Conservation (phyloP, 2,888 invertebrate genomes). For the Agonopterix heracliana region DNA sequence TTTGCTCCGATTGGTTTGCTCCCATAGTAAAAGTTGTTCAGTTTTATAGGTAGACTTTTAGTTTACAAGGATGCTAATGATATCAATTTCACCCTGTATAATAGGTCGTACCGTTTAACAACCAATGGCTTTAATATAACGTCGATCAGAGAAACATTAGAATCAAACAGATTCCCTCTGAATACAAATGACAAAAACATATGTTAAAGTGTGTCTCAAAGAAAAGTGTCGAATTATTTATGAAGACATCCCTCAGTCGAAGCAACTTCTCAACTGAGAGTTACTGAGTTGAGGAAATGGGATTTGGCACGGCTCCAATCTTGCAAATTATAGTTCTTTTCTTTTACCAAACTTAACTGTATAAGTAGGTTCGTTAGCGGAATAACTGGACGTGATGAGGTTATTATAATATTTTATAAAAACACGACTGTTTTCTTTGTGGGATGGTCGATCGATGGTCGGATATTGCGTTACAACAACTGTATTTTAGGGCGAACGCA, state of each 20-base stretch:
- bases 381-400: constrained; percentile 13
- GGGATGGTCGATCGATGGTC: neutral
- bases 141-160: too few species aligned
- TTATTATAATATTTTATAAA: constrained; percentile 2
- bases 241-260: constrained; percentile 35
- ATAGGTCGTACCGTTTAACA: too few species aligned
- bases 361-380: constrained; percentile 14
- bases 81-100: too few species aligned
- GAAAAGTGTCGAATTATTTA: constrained; percentile 36
- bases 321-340: constrained; percentile 29
- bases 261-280: constrained; percentile 18
- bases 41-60: too few species aligned
- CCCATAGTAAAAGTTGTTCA: too few species aligned
- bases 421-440: neutral
- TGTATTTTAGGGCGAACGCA: too few species aligned
- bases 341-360: constrained; percentile 13
- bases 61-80: too few species aligned
- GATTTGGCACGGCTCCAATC: constrained; percentile 38
- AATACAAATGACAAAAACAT: neutral
- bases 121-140: too few species aligned
- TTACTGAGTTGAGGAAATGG: constrained; percentile 26
- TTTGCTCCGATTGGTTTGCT: too few species aligned
- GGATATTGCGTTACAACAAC: too few species aligned
- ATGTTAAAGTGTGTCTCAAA: constrained; percentile 1
- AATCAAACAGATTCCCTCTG: too few species aligned